Evolutionary conservation across 2,113 vertebrate species (phyloP).

Genomic region (Strigops habroptila): DNA sequence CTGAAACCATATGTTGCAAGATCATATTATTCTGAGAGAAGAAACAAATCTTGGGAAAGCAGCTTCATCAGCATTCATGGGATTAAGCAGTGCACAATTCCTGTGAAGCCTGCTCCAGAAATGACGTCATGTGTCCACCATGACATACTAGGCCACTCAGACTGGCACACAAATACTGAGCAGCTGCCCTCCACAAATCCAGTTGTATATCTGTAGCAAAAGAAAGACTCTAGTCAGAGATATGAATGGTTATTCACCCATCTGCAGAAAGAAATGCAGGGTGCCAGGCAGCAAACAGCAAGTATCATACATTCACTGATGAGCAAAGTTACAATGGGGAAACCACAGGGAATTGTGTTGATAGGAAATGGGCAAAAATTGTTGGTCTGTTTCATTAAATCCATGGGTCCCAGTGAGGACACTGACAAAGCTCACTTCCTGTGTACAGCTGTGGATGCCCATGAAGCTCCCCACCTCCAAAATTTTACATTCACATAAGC

Average conservation of each 20-base stretch:
- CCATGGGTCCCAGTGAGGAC: background rate
- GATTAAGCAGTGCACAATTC: background rate
- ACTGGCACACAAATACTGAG: background rate
- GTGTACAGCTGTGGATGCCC: background rate
- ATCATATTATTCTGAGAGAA: background rate
- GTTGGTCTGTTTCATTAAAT: background rate
- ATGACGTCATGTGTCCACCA: background rate
- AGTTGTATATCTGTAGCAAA: background rate
- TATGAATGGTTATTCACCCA: constrained; percentile 39
- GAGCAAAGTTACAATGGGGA: background rate
- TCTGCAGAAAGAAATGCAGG: background rate
- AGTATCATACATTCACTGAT: background rate
- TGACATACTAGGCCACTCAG: background rate
- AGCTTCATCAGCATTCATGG: constrained; percentile 28
- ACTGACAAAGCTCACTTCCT: background rate
- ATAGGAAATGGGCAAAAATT: background rate
- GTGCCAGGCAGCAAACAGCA: constrained; percentile 3
- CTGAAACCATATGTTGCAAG: background rate
- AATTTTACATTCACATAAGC: background rate
- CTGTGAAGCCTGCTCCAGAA: background rate
- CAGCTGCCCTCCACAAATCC: constrained; percentile 28
- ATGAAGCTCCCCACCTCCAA: background rate
- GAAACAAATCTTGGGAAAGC: constrained; percentile 22
- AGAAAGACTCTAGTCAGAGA: constrained; percentile 41
- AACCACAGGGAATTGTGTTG: background rate